phyloP scores from a whole-genome alignment of 2,888 invertebrate species.

The Prosapia bicincta region DNA sequence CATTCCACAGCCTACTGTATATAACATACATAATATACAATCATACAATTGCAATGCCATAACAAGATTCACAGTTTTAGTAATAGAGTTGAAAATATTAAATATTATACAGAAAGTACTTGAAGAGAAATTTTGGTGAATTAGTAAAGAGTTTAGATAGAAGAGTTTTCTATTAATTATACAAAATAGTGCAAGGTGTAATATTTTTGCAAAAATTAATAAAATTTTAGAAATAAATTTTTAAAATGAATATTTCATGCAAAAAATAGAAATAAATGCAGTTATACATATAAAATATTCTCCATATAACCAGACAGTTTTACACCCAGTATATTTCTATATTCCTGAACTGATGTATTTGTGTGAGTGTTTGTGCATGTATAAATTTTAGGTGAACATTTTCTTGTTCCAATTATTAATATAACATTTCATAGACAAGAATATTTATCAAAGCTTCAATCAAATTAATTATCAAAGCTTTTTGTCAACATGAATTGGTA shows the following conservation, averaged over 20 bases:
- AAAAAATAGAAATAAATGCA: too few relatives aligned
- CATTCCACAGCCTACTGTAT: slow-evolving; percentile 16
- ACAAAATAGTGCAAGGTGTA: not conserved
- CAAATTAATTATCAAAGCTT: too few relatives aligned
- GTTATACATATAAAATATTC: too few relatives aligned
- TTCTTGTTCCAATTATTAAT: too few relatives aligned
- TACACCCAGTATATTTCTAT: too few relatives aligned
- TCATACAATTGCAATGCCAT: not conserved
- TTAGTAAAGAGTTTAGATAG: not conserved
- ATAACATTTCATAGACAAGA: too few relatives aligned
- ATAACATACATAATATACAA: slow-evolving; percentile 3
- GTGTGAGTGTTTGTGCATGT: too few relatives aligned
- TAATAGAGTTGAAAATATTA: not conserved
- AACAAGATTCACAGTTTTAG: not conserved
- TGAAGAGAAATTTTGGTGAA: not conserved
- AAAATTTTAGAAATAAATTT: not conserved
- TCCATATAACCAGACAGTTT: too few relatives aligned
- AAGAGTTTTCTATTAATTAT: not conserved
- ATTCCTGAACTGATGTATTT: too few relatives aligned
- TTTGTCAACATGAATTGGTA: too few relatives aligned
- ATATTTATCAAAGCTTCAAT: too few relatives aligned
- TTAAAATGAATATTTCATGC: not conserved
- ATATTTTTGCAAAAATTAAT: not conserved
- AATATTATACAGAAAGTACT: not conserved
- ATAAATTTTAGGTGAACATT: too few relatives aligned